Evolutionary conservation across 2,888 invertebrate genomes (phyloP), one percentile per base, ranked within the genome.

Genomic region (Perdita meconis): DNA sequence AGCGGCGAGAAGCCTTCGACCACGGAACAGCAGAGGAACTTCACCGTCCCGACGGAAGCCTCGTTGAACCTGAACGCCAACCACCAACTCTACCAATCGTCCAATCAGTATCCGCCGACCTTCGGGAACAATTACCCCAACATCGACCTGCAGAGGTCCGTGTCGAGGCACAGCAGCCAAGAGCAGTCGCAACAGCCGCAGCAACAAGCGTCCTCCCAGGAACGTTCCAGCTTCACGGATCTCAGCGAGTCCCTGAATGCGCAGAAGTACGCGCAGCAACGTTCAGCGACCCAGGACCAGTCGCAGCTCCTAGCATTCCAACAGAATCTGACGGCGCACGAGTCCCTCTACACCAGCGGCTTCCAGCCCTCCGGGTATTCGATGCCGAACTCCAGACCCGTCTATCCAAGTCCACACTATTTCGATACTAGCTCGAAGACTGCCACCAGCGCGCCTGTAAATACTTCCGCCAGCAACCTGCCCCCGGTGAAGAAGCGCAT

Each of bases 401-500:
- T 92, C 0, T 92, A 92, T 67, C 87, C 92, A 24, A 88, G 89
- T 66, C 88, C 90, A 13, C 90, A 90, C 66, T 92, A 92, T 63
- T 92, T 91, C 55, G 92, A 92, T 50, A 80, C 91, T 3, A 88
- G 88, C 40, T 84, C 86, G 36, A 89, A 88, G 19, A 44, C 84
- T 5, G 67, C 82, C 19, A 82, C 69, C 16, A 67, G 84, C 0
- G 73, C 77, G 10, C 24, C 78, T 2, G 61, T 80, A n/a, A 84
- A 73, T 3, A 76, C 79, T 1, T 69, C 87, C 0, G 61, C 81
- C 1, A 83, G 88, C 50, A 89, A 83, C 66, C 77, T 91, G 8
- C 84, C 90, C 1, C 90, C 92, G 2, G 90, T 89, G 0, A 92
- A 92, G 63, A 92, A 92, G 63, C 89, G 92, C 0, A 88, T 87